Evolutionary conservation across 2,888 invertebrate species (phyloP).

Genomic region (Bombyx huttoni): DNA sequence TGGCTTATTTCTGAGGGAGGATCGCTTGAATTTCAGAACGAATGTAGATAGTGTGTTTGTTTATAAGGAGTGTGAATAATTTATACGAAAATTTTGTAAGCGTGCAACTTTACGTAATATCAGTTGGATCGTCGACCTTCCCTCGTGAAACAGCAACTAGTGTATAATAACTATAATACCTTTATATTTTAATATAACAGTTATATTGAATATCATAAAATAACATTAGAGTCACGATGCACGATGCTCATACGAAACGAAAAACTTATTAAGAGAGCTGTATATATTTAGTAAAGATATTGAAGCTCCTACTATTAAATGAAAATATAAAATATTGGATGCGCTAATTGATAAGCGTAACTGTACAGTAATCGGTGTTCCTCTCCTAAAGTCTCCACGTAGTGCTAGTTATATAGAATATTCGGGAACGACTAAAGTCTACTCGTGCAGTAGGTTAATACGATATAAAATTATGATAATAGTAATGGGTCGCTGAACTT

Average conservation of each 20-base stretch:
- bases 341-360: constrained; percentile 43
- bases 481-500: constrained; percentile 29
- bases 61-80: constrained; percentile 67
- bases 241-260: constrained; percentile 54
- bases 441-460: constrained; percentile 38
- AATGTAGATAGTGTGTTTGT: constrained; percentile 70
- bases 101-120: constrained; percentile 69
- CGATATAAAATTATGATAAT: constrained; percentile 21
- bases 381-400: constrained; percentile 65
- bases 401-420: constrained; percentile 54
- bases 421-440: constrained; percentile 46
- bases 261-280: constrained; percentile 45
- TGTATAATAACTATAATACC: constrained; percentile 30
- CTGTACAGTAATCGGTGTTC: constrained; percentile 70
- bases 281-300: constrained; percentile 46
- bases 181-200: constrained; percentile 60
- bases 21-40: constrained; percentile 58
- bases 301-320: constrained; percentile 43
- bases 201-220: constrained; percentile 26
- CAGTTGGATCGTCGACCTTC: constrained; percentile 55
- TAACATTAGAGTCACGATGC: constrained; percentile 15
- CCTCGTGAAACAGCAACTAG: constrained; percentile 42
- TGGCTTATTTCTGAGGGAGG: constrained; percentile 56
- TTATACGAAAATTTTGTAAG: constrained; percentile 72
- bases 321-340: constrained; percentile 40